Evolutionary conservation across 2,113 vertebrate genomes (phyloP), one percentile per base, ranked within the genome.

Genomic region (Hiodon tergisus): DNA sequence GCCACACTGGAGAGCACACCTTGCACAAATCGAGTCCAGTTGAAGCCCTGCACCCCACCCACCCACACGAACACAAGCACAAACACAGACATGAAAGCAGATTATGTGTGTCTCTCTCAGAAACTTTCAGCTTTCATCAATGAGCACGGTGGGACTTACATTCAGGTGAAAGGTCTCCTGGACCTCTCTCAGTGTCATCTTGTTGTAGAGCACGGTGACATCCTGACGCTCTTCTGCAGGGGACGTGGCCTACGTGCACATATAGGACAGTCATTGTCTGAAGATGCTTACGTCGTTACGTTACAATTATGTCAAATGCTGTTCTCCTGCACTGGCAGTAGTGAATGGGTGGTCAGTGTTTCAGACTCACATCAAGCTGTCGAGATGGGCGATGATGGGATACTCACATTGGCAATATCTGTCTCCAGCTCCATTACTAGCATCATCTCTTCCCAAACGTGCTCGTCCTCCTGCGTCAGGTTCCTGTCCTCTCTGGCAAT

Each of bases 191-290:
- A 98, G 85, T 46, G 88, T 90, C 94, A 98, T 96, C 87, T 95
- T 94, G 86, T 95, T 94, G 89, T 98, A 99, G n/a, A 98, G 86
- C 76, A 93, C 61, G 0, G 95, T 99, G 71, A 98, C 92, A 31
- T 99, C 95, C 0, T 96, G 94, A n/a, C 96, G 91, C 59, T 97
- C 95, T 77, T 99, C 96, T 73, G 88, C 91, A 5, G 96, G 92
- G 7, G 86, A 93, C 0, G 95, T 96, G 78, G 95, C 95, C 97
- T 98, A 83, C 70, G 5, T 78, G 83, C 58, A 60, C 68, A 80
- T 74, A 80, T 73, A 62, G 51, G 14, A 77, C 31, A 61, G 62
- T 16, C 14, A 17, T 69, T 13, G 6, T 69, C 53, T 31, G 48
- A 79, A 60, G 63, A 50, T 67, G 31, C 31, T 31, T 31, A 31